Evolutionary conservation across 2,888 invertebrate species (phyloP).

Genomic region (Drosophila kuntzei): DNA sequence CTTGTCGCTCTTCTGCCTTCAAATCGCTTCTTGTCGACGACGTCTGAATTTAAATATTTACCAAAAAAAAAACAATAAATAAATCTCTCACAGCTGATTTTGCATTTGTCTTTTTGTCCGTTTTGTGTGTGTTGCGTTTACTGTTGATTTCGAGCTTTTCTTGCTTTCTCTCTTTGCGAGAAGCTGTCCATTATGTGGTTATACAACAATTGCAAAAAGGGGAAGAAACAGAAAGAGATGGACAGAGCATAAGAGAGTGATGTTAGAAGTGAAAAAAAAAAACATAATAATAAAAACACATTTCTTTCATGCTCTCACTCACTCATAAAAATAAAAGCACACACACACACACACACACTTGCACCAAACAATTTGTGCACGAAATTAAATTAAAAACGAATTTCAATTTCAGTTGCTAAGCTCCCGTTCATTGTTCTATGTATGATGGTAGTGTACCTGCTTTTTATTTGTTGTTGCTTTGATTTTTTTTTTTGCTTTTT

Average conservation of each 20-base stretch:
- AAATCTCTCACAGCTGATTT: conserved; percentile 48
- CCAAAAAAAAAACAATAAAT: conserved; percentile 13
- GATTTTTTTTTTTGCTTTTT: conserved; percentile 32
- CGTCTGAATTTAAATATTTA: conserved; percentile 1
- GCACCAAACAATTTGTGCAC: conserved; percentile 36
- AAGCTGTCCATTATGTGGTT: conserved; percentile 59
- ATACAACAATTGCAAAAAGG: conserved; percentile 65
- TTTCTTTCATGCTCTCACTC: not conserved
- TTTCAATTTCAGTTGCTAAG: conserved; percentile 58
- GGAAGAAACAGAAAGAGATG: conserved; percentile 24
- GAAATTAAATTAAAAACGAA: conserved; percentile 70
- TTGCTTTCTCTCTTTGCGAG: conserved; percentile 38
- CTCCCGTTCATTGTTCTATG: conserved; percentile 28
- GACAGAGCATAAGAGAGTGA: conserved; percentile 19
- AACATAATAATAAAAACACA: conserved; percentile 3
- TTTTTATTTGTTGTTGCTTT: conserved; percentile 35
- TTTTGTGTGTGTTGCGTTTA: conserved; percentile 11
- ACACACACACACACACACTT: conserved; percentile 19
- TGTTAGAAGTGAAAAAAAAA: conserved; percentile 30
- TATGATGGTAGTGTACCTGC: conserved; percentile 46
- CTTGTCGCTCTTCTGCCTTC: not conserved
- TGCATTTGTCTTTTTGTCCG: conserved; percentile 29
- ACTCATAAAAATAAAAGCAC: conserved; percentile 12
- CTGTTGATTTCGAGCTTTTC: conserved; percentile 51
- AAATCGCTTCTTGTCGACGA: not conserved